Base-by-base conservation (phyloP, 1,140 invertebrate species). In the Helicoverpa armigera region DNA sequence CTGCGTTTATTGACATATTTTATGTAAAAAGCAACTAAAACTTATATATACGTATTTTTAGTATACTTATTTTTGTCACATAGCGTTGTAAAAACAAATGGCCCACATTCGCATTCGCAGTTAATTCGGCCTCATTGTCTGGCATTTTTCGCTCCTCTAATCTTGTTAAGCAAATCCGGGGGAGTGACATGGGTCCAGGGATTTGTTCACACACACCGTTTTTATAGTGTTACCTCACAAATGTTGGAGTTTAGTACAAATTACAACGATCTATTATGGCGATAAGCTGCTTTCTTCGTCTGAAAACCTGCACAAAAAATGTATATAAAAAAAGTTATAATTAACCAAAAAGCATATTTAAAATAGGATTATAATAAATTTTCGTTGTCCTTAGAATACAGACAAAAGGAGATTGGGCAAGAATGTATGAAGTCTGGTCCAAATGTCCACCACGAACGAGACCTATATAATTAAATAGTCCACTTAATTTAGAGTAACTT, bases 151-250 rank as follows among this genome's bases (percentile, higher is more conserved):
- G 83, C 81, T 81, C 81, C 76, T 88, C 78, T 90, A 90, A 92
- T 92, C 90, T 90, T 84, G 87, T 91, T 92, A 88, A 87, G 86
- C 86, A 86, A 90, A 92, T 90, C 85, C 87, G 81, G 83, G 79
- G 83, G 79, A 83, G 84, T 87, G 86, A 90, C 86, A 80, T 72
- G 88, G 89, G 88, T 87, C 82, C 77, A 72, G 56, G 80, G 74
- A 83, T 86, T 72, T 79, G 73, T 89, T 83, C 81, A 82, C 81
- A 79, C 80, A 63, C 63, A 76, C 67, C 73, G 79, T 85, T 82
- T 77, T 65, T 77, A 13, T 77, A 67, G 63, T 67, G 63, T 67
- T 43, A 50, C 63, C 63, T 67, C 50, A 75, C 56, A 48, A 53
- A 54, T 48, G 18, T 54, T 16, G 48, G 9, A 50, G 73, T 75